Conservation (phyloP, 2,888 invertebrate genomes). For the Dryomyza anilis region DNA sequence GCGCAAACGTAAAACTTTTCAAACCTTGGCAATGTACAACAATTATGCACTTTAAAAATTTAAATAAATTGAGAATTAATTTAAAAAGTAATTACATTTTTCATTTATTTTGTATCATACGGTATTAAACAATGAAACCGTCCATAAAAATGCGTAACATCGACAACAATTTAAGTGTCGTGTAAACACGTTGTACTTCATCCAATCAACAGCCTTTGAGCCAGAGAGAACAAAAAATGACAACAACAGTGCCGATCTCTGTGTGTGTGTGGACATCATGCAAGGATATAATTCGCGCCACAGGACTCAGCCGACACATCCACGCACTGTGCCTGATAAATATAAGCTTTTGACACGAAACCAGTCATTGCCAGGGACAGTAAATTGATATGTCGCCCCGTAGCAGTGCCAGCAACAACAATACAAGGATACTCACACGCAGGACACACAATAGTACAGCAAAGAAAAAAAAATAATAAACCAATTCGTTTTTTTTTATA, state of each 20-base stretch:
- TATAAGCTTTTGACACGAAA: conserved; percentile 55
- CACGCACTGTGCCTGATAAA: conserved; percentile 22
- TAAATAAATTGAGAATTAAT: too few relatives aligned
- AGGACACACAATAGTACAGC: neutral
- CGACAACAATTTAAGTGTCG: conserved; percentile 15
- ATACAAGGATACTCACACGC: neutral
- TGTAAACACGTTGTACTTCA: conserved; percentile 21
- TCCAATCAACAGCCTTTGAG: neutral
- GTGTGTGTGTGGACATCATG: conserved; percentile 17
- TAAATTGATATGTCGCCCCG: conserved; percentile 51
- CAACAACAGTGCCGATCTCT: too few relatives aligned
- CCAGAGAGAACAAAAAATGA: too few relatives aligned
- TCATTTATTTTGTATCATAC: too few relatives aligned
- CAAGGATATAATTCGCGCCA: conserved; percentile 3
- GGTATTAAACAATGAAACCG: neutral
- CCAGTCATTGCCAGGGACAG: conserved; percentile 47
- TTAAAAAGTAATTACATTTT: too few relatives aligned
- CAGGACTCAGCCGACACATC: neutral
- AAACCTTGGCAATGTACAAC: too few relatives aligned
- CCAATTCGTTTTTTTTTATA: too few relatives aligned
- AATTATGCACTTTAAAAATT: too few relatives aligned
- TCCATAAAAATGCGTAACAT: conserved; percentile 2
- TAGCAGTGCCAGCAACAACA: conserved; percentile 1
- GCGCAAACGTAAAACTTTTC: too few relatives aligned
- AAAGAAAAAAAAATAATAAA: neutral